These are phyloP conservation scores for Lasioglossum marginatum DNA, from an alignment of 2,888 invertebrate species.

Conservation along the genomic window DNA sequence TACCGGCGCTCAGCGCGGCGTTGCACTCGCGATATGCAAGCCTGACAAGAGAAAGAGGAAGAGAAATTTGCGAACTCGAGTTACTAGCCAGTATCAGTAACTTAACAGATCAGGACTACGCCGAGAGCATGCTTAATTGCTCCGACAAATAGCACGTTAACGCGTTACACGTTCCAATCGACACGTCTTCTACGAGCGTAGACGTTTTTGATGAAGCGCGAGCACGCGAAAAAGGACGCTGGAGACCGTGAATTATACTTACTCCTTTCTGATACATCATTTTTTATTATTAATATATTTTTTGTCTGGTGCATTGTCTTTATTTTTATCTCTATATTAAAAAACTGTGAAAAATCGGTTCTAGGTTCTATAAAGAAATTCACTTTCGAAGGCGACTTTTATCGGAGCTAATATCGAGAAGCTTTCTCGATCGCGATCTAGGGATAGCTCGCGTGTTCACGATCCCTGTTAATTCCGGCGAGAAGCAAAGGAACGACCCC, in stretches of 20 bases:
- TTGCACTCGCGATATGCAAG: not conserved
- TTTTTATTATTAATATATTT: not conserved
- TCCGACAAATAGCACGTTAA: not conserved
- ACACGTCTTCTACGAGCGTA: not conserved
- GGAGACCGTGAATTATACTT: not conserved
- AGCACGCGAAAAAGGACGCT: not conserved
- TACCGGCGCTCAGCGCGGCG: not conserved
- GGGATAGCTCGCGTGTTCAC: not conserved
- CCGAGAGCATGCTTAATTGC: not conserved
- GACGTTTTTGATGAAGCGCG: not conserved
- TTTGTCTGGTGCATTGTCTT: too few relatives aligned
- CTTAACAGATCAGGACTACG: not conserved
- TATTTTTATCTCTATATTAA: not conserved
- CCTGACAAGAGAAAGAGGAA: slow-evolving; percentile 20
- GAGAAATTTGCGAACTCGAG: slow-evolving; percentile 39
- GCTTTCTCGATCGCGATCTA: not conserved
- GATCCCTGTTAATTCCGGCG: not conserved
- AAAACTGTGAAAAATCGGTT: not conserved
- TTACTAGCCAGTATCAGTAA: slow-evolving; percentile 10
- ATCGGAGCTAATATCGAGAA: not conserved
- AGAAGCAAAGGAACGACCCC: not conserved
- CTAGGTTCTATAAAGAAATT: not conserved
- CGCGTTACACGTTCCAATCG: not conserved
- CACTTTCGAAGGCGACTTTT: not conserved
- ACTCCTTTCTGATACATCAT: not conserved